These are phyloP conservation scores for Leucozona laternaria DNA, from an alignment of 2,888 invertebrate genomes.

Conservation along the genomic window DNA sequence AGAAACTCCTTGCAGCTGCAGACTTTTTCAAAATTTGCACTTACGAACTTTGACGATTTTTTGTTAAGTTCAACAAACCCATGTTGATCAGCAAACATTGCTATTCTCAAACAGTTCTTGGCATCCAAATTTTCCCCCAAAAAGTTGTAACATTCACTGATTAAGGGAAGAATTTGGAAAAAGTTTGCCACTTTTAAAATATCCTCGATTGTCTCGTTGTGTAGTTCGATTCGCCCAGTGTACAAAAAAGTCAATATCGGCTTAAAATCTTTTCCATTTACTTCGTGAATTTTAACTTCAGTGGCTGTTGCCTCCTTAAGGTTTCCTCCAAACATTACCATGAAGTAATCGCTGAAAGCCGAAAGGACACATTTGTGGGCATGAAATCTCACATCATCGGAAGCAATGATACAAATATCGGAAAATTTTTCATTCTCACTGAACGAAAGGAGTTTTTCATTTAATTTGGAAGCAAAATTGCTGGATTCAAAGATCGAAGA, in stretches of 20 bases:
- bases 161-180: conserved; percentile 2
- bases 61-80: not conserved
- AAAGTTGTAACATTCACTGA: not conserved
- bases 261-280: conserved; percentile 7
- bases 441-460: not conserved
- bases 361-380: conserved; percentile 16
- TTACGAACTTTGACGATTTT: not conserved
- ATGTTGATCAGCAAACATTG: conserved; percentile 5
- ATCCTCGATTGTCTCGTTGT: conserved; percentile 9
- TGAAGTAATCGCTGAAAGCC: conserved; percentile 34
- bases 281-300: not conserved
- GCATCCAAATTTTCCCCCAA: not conserved
- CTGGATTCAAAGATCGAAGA: not conserved
- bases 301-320: not conserved
- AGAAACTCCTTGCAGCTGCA: not conserved
- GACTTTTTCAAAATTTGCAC: not conserved
- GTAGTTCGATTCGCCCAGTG: conserved; percentile 18
- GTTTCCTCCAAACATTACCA: conserved; percentile 11
- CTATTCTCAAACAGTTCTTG: not conserved
- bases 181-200: conserved; percentile 20
- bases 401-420: not conserved
- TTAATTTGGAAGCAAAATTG: not conserved
- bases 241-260: conserved; percentile 26
- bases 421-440: not conserved
- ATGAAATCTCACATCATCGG: not conserved